Evolutionary conservation across 2,888 invertebrate genomes (phyloP).

Genomic region (Hofmannophila pseudospretella): DNA sequence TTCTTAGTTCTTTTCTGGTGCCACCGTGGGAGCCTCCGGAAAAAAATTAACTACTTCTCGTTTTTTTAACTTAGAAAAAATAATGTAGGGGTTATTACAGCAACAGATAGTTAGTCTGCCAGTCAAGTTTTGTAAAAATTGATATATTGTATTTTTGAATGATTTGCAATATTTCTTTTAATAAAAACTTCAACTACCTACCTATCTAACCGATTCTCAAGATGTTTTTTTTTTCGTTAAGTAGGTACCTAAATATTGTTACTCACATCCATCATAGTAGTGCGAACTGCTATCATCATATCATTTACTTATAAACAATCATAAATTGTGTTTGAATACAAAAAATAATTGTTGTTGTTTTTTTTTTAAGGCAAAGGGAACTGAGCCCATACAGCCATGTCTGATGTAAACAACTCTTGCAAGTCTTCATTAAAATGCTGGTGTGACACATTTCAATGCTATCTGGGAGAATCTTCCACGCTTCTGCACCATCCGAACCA

Average conservation of each 20-base stretch:
- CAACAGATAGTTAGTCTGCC: not conserved
- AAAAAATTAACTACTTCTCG: not conserved
- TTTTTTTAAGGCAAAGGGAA: too few relatives aligned
- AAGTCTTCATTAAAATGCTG: too few relatives aligned
- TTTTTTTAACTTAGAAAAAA: not conserved
- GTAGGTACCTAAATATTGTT: not conserved
- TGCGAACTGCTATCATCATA: too few relatives aligned
- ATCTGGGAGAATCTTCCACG: too few relatives aligned
- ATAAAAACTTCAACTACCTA: not conserved
- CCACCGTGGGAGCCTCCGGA: conserved; percentile 7
- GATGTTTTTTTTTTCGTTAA: not conserved
- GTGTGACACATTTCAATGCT: too few relatives aligned
- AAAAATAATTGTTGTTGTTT: too few relatives aligned
- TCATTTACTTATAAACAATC: too few relatives aligned
- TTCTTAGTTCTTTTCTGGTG: not conserved
- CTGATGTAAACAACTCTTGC: too few relatives aligned
- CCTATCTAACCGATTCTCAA: not conserved
- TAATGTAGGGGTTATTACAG: not conserved
- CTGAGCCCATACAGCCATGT: too few relatives aligned
- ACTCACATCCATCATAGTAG: too few relatives aligned
- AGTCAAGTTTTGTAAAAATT: not conserved
- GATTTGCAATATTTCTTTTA: conserved; percentile 16
- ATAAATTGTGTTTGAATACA: too few relatives aligned
- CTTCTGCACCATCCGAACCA: too few relatives aligned
- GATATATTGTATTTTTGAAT: conserved; percentile 21